Evolutionary conservation across 2,888 invertebrate genomes (phyloP).

Genomic region (Caenorhabditis becei): DNA sequence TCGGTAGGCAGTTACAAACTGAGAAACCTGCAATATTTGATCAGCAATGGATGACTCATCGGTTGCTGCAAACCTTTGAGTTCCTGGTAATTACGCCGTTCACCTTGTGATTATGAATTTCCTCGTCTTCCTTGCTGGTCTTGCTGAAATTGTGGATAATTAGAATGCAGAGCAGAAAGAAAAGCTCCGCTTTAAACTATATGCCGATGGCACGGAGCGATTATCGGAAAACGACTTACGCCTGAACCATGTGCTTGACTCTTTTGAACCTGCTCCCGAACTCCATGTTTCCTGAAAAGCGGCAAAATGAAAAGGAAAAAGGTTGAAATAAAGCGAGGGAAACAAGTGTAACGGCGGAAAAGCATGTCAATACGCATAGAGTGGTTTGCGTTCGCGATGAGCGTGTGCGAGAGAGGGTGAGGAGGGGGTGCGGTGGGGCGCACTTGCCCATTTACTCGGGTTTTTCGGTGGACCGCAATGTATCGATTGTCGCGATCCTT

Average conservation of each 20-base stretch:
- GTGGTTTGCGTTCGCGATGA: conserved; percentile 49
- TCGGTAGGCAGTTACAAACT: conserved; percentile 52
- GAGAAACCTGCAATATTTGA: conserved; percentile 46
- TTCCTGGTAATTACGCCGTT: conserved; percentile 52
- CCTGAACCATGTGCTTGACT: conserved; percentile 40
- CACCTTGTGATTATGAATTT: conserved; percentile 51
- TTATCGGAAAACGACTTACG: conserved; percentile 26
- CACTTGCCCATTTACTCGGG: conserved; percentile 26
- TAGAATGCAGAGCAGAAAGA: not conserved
- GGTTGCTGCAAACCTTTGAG: conserved; percentile 35
- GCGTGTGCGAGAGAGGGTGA: conserved; percentile 6
- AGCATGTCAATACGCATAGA: conserved; percentile 58
- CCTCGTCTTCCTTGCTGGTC: conserved; percentile 60
- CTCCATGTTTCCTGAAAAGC: conserved; percentile 57
- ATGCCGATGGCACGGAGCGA: no score
- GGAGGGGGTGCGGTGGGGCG: conserved; percentile 33
- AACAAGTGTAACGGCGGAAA: conserved; percentile 57
- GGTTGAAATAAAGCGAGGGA: conserved; percentile 55
- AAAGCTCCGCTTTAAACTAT: not conserved
- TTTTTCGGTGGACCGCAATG: not conserved
- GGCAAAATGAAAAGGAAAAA: conserved; percentile 23
- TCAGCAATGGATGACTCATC: conserved; percentile 1
- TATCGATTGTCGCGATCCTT: conserved; percentile 40
- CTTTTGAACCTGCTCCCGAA: conserved; percentile 38
- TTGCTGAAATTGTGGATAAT: conserved; percentile 57